Percentiles rank a stretch among this genome's conserved stretches.
Evolutionary conservation across 2,888 invertebrate species (phyloP).

Genomic region (Helicoverpa assulta): DNA sequence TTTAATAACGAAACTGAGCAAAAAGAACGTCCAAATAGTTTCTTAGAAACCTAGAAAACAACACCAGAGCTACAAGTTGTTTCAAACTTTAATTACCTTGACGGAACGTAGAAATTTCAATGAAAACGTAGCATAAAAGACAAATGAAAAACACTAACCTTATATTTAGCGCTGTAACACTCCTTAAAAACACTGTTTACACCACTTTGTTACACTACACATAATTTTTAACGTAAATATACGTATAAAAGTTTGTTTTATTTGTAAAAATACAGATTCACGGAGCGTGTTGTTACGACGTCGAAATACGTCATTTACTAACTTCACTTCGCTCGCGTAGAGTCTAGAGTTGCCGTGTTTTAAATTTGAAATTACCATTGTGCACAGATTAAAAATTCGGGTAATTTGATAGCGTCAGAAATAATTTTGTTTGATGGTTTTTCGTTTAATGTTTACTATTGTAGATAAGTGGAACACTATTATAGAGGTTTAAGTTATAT

Average conservation of each 20-base stretch:
- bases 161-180: slow-evolving; percentile 15
- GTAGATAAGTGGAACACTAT: too few species aligned
- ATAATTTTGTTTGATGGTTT: background rate
- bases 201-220: slow-evolving; percentile 20
- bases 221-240: slow-evolving; percentile 1
- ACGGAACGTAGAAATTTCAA: slow-evolving; percentile 26
- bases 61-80: background rate
- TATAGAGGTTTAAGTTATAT: too few species aligned
- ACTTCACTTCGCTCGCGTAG: slow-evolving; percentile 3
- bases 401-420: background rate
- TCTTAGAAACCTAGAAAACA: background rate
- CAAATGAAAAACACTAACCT: slow-evolving; percentile 17
- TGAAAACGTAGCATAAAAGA: slow-evolving; percentile 6
- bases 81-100: slow-evolving; percentile 15
- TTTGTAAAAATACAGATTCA: background rate
- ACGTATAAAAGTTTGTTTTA: slow-evolving; percentile 40
- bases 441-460: background rate
- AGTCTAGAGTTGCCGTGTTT: slow-evolving; percentile 14
- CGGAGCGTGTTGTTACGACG: slow-evolving; percentile 14
- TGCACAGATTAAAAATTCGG: slow-evolving; percentile 16
- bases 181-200: slow-evolving; percentile 5
- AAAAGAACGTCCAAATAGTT: background rate
- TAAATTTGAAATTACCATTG: slow-evolving; percentile 1
- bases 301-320: slow-evolving; percentile 43
- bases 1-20: background rate